phyloP scores from a whole-genome alignment of 2,888 invertebrate species.

The Melitaea athalia region DNA sequence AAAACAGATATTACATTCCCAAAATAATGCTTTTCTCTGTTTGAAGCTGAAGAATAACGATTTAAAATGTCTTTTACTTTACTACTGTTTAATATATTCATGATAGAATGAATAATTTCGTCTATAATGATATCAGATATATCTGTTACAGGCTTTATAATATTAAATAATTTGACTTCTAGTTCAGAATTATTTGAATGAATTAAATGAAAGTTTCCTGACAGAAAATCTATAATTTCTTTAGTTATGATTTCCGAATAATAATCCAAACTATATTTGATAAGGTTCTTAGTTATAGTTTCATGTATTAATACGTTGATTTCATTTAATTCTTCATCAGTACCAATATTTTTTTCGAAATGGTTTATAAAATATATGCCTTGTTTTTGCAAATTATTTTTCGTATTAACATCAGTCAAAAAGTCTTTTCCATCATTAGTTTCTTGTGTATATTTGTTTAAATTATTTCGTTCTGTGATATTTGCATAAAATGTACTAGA shows the following conservation, averaged over 20 bases:
- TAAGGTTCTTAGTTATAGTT: constrained; percentile 18
- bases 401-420: not conserved
- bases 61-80: not conserved
- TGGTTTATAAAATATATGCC: not conserved
- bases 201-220: constrained; percentile 12
- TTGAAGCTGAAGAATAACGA: not conserved
- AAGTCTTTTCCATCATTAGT: not conserved
- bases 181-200: constrained; percentile 12
- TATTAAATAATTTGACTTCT: constrained; percentile 20
- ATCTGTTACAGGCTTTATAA: constrained; percentile 23
- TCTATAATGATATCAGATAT: constrained; percentile 11
- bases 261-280: not conserved
- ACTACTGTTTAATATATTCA: constrained; percentile 11
- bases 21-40: constrained; percentile 2
- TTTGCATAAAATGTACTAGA: constrained; percentile 8
- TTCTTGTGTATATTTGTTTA: constrained; percentile 1
- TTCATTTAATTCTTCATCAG: constrained; percentile 1
- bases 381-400: not conserved
- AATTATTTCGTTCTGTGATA: not conserved
- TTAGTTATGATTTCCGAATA: constrained; percentile 17
- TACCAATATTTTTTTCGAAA: not conserved
- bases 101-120: constrained; percentile 8
- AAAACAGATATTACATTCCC: constrained; percentile 25
- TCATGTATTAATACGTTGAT: constrained; percentile 17
- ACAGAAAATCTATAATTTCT: constrained; percentile 23